Evolutionary conservation across 1,140 invertebrate genomes (phyloP).

Genomic region (Drosophila dunni): DNA sequence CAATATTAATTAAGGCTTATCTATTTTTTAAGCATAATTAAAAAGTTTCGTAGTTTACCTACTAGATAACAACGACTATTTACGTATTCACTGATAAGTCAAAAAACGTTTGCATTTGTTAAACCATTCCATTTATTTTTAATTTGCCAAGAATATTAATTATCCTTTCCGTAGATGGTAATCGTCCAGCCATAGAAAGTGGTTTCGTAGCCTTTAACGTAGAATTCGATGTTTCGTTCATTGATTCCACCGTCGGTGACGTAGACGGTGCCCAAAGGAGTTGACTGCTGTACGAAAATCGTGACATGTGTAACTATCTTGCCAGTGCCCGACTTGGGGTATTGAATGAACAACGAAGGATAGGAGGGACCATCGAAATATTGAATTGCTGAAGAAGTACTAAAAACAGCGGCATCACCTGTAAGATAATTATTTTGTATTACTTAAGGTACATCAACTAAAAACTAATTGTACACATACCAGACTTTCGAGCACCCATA

Average conservation of each 20-base stretch:
- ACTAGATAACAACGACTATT: conserved; percentile 1
- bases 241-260: conserved; percentile 27
- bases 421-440: neutral
- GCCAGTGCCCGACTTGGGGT: conserved; percentile 3
- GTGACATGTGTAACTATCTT: conserved; percentile 22
- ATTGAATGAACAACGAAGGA: conserved; percentile 6
- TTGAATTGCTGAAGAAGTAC: neutral
- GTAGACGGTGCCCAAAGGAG: neutral
- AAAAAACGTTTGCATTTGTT: conserved; percentile 13
- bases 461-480: conserved; percentile 6
- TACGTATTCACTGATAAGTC: conserved; percentile 1
- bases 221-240: conserved; percentile 14
- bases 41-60: conserved; percentile 3
- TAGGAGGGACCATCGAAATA: neutral
- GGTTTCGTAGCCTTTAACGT: conserved; percentile 23
- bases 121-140: conserved; percentile 20
- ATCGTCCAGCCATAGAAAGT: conserved; percentile 26
- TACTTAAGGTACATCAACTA: neutral
- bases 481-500: conserved; percentile 9
- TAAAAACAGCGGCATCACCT: conserved; percentile 19
- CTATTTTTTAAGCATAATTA: conserved; percentile 21
- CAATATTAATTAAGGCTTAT: conserved; percentile 23
- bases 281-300: conserved; percentile 12
- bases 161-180: conserved; percentile 22
- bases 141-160: neutral